These are phyloP conservation scores for Ligdia adustata DNA, from an alignment of 2,888 invertebrate species.

Conservation along the genomic window DNA sequence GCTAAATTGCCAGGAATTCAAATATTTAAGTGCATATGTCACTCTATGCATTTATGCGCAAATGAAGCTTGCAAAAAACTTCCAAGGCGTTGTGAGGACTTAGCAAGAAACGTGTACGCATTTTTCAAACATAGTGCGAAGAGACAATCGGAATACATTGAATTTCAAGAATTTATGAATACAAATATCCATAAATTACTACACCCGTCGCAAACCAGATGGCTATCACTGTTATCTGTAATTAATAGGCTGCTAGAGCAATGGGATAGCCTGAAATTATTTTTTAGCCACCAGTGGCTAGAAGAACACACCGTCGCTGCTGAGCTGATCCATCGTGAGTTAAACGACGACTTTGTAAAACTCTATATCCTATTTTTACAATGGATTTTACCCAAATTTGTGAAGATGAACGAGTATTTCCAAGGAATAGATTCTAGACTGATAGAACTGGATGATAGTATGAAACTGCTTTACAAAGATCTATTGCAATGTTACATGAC, in stretches of 20 bases:
- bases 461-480: conserved; percentile 12
- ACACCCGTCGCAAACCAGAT: conserved; percentile 19
- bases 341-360: conserved; percentile 6
- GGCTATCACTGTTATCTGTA: conserved; percentile 14
- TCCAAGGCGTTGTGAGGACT: conserved; percentile 41
- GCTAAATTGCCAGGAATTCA: conserved; percentile 30
- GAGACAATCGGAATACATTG: conserved; percentile 1
- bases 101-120: conserved; percentile 43
- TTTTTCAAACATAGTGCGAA: conserved; percentile 28
- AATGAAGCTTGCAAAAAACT: conserved; percentile 44
- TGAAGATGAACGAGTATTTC: conserved; percentile 13
- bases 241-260: conserved; percentile 17
- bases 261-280: conserved; percentile 15
- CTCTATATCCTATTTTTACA: conserved; percentile 11
- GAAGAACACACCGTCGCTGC: conserved; percentile 12
- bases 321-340: conserved; percentile 5
- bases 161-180: conserved; percentile 12
- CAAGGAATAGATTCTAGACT: conserved; percentile 8
- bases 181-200: conserved; percentile 6
- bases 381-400: conserved; percentile 15
- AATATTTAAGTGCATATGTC: conserved; percentile 46
- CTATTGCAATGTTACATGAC: conserved; percentile 11
- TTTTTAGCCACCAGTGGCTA: conserved; percentile 8
- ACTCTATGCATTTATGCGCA: conserved; percentile 47
- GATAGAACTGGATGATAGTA: conserved; percentile 10